Evolutionary conservation across 92 coral and sea anemone species (phyloP).

Genomic region (Umimayanthus kanabou): DNA sequence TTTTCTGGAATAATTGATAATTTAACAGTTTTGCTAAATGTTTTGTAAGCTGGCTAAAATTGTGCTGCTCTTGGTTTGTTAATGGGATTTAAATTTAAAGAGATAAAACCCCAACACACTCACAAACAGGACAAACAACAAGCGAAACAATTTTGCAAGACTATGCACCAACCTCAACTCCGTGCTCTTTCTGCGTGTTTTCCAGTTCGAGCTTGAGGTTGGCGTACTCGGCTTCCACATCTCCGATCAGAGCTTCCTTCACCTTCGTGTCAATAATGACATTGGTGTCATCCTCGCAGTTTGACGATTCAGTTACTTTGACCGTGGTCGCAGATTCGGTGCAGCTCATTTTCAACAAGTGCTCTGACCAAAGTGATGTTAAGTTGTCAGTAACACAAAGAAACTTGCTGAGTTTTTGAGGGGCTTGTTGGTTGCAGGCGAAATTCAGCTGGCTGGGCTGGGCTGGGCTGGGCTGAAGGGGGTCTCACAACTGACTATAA

Average conservation of each 20-base stretch:
- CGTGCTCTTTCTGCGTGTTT: conserved; percentile 7
- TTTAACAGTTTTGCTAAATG: neutral
- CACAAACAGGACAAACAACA: neutral
- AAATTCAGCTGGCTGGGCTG: conserved; percentile 15
- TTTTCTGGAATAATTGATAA: neutral
- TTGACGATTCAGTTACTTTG: neutral
- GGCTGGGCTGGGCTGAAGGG: conserved; percentile 3
- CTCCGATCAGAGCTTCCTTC: neutral
- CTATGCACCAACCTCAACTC: conserved; percentile 14
- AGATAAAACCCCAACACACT: neutral
- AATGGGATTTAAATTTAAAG: neutral
- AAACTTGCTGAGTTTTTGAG: neutral
- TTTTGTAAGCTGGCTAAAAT: too few species aligned
- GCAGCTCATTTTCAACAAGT: neutral
- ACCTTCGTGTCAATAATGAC: neutral
- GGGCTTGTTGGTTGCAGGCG: neutral
- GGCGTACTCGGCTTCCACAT: neutral
- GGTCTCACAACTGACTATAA: conserved; percentile 28
- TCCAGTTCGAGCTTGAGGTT: neutral
- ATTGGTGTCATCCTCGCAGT: neutral
- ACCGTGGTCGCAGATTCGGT: neutral
- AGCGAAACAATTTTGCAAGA: neutral
- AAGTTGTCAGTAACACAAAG: neutral
- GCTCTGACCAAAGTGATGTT: neutral
- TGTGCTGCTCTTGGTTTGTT: neutral